Evolutionary conservation across 2,888 invertebrate genomes (phyloP).

Genomic region (Archaeoteleia sp.): DNA sequence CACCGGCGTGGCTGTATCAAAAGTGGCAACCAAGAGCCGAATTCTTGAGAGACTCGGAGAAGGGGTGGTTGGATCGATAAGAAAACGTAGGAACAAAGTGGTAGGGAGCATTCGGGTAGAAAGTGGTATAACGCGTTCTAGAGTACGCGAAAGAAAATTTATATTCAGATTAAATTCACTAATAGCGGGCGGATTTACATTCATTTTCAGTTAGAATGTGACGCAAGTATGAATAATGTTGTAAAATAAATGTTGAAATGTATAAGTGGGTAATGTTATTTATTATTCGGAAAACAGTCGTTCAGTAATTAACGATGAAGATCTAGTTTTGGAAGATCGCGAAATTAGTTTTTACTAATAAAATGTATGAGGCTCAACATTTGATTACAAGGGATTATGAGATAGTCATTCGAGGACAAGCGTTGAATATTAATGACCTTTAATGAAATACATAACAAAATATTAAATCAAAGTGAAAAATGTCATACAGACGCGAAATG

Average conservation of each 20-base stretch:
- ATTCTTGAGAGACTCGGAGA: conserved; percentile 52
- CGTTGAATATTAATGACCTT: no score
- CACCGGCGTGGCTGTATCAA: conserved; percentile 45
- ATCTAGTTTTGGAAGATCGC: no score
- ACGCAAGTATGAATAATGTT: not conserved
- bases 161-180: conserved; percentile 24
- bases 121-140: conserved; percentile 41
- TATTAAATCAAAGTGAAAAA: no score
- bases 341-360: no score
- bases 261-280: not conserved
- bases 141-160: conserved; percentile 27
- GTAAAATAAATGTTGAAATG: not conserved
- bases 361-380: no score
- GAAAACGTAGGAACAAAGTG: conserved; percentile 58
- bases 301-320: no score
- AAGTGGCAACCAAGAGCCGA: conserved; percentile 54
- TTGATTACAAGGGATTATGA: not conserved
- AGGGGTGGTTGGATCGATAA: conserved; percentile 63
- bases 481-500: not conserved
- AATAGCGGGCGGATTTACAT: conserved; percentile 17
- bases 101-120: conserved; percentile 41
- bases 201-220: conserved; percentile 10
- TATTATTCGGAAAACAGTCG: no score
- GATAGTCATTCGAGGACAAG: no score
- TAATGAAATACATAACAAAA: no score